These are phyloP conservation scores for Pimpla rufipes DNA, from an alignment of 2,888 invertebrate species.

Conservation along the genomic window DNA sequence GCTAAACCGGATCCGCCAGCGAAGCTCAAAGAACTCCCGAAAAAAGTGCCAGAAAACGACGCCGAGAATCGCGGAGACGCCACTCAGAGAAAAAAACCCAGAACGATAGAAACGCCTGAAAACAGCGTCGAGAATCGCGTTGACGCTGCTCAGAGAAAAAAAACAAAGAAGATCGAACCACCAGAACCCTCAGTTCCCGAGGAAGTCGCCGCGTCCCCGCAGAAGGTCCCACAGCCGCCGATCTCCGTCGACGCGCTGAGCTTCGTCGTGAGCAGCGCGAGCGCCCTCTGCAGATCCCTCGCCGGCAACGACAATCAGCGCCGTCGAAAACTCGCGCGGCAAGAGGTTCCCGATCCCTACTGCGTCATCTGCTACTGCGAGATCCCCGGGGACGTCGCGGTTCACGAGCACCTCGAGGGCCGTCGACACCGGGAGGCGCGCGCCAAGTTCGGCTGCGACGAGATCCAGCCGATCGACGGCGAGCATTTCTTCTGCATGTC, in stretches of 20 bases:
- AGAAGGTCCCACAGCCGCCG: background rate
- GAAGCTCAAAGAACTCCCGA: background rate
- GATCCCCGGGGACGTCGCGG: background rate
- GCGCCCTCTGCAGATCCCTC: background rate
- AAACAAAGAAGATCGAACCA: too few relatives aligned
- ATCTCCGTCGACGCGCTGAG: background rate
- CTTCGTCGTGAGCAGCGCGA: constrained; percentile 2
- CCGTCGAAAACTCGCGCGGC: background rate
- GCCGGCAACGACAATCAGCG: background rate
- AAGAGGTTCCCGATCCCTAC: background rate
- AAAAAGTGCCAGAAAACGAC: background rate
- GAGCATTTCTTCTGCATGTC: background rate
- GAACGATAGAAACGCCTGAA: background rate
- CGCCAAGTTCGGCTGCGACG: constrained; percentile 34
- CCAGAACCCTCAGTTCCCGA: background rate
- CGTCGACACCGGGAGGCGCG: background rate
- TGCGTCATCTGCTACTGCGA: constrained; percentile 36
- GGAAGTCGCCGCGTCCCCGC: background rate
- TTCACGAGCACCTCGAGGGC: background rate
- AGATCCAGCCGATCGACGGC: background rate
- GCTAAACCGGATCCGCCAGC: too few relatives aligned
- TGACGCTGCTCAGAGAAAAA: background rate
- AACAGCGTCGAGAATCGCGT: background rate
- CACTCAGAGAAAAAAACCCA: background rate
- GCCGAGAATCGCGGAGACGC: background rate